Evolutionary conservation across 2,113 vertebrate genomes (phyloP), one percentile per base, ranked within the genome.

Genomic region (Anhinga rufa): DNA sequence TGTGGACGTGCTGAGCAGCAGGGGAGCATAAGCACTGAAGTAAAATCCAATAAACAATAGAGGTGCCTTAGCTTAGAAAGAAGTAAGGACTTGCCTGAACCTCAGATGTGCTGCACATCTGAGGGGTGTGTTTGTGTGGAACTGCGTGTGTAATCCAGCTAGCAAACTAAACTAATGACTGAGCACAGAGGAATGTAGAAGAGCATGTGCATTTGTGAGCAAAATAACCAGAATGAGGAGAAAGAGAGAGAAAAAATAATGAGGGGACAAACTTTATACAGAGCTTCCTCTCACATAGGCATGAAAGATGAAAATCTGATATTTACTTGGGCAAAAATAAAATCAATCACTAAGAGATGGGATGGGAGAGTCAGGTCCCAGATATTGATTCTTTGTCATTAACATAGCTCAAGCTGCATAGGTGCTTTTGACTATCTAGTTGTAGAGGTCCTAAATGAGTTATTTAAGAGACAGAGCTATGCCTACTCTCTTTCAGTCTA

Each of bases 161-260:
- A 9, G 40, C 75, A 68, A 83, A 54, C 6, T 28, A 42, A 10
- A 49, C 6, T 26, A 46, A 9, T 3, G n/a, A 7, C 9, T 54
- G 44, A 48, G 29, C 32, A 38, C 9, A n/a, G 38, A 17, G 2
- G 8, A 21, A 40, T 17, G 36, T 4, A 20, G 48, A 57, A 61
- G 6, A 40, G 2, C 8, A 1, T 2, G 3, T 36, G 11, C 9
- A 14, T 65, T 34, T 46, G 8, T 1, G 11, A 83, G 54, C 1
- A 1, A 61, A 62, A 82, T 32, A n/a, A 46, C 31, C 2, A 32
- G n/a, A 86, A 55, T n/a, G 19, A 40, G 19, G 36, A 52, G 44
- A 62, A 24, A 46, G 17, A 79, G 16, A 64, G 24, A 51, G 17
- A 51, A 65, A 68, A 93, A 72, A 31, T 10, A 71, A 24, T 0